phyloP scores from a whole-genome alignment of 2,113 vertebrate species.

The Brachyhypopomus gauderio region DNA sequence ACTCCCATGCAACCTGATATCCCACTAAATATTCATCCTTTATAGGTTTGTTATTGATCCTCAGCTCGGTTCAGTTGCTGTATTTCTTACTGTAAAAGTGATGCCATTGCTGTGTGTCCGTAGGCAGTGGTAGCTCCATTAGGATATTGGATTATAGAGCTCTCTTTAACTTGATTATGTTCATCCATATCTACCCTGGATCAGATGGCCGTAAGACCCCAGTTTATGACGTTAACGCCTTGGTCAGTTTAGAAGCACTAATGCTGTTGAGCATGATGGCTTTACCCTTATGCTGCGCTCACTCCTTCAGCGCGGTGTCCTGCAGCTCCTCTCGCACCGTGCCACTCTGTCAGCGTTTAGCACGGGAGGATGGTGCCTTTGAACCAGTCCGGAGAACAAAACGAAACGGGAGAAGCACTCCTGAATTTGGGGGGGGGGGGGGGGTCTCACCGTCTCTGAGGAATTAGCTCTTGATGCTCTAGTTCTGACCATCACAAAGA shows the following conservation, averaged over 20 bases:
- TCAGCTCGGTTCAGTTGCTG: neutral
- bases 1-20: neutral
- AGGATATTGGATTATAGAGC: slow-evolving; percentile 53
- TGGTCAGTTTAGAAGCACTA: slow-evolving; percentile 3
- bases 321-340: neutral
- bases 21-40: slow-evolving; percentile 4
- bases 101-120: slow-evolving; percentile 11
- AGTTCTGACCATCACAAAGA: neutral
- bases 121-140: slow-evolving; percentile 38
- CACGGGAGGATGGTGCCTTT: neutral
- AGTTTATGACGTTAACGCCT: slow-evolving; percentile 1
- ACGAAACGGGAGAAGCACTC: neutral
- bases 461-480: slow-evolving; percentile 1
- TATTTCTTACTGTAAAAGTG: slow-evolving; percentile 25
- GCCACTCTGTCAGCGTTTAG: neutral
- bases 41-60: slow-evolving; percentile 22
- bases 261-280: neutral
- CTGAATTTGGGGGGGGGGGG: neutral
- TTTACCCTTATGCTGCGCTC: neutral
- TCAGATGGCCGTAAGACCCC: slow-evolving; percentile 30
- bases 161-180: slow-evolving; percentile 46
- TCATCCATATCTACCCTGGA: slow-evolving; percentile 37
- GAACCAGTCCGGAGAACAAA: slow-evolving; percentile 4
- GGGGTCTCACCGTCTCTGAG: neutral
- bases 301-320: neutral